A percentile compares a stretch with the other conserved stretches of the same genome.
Evolutionary conservation across 2,113 vertebrate genomes (phyloP).

Genomic region (Carassius auratus): DNA sequence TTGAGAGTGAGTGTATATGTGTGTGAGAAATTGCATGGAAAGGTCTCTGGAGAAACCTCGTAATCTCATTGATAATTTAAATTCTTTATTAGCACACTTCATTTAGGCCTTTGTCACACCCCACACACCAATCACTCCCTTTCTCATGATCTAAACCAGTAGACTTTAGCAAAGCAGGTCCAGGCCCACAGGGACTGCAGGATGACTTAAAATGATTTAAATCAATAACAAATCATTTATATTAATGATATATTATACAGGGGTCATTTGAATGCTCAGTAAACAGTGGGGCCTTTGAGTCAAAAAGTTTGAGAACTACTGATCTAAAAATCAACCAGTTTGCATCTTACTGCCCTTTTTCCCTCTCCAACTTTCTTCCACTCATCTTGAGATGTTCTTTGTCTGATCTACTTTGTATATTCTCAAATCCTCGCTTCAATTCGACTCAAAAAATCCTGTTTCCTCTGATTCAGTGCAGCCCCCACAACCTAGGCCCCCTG

Average conservation of each 20-base stretch:
- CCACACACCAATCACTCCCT: neutral
- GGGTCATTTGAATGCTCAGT: neutral
- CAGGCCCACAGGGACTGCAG: neutral
- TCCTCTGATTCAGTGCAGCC: conserved; percentile 2
- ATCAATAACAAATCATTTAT: neutral
- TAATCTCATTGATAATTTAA: conserved; percentile 75
- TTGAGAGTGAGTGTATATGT: conserved; percentile 48
- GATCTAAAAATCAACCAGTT: conserved; percentile 37
- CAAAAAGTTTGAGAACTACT: neutral
- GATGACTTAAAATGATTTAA: neutral
- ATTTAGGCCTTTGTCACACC: conserved; percentile 38
- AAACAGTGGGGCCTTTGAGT: neutral
- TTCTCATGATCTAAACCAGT: neutral
- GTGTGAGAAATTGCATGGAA: conserved; percentile 55
- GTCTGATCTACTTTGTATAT: neutral
- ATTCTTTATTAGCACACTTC: conserved; percentile 66
- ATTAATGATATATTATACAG: neutral
- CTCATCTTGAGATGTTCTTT: conserved; percentile 47
- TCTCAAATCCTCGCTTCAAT: conserved; percentile 10
- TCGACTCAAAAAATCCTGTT: neutral
- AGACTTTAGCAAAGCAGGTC: neutral
- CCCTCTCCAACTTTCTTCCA: conserved; percentile 15
- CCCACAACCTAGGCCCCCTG: conserved; percentile 10
- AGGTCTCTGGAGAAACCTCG: conserved; percentile 60
- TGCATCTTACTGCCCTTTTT: conserved; percentile 35